Base-by-base conservation (phyloP, 2,113 vertebrate genomes). In the Vanacampus margaritifer region DNA sequence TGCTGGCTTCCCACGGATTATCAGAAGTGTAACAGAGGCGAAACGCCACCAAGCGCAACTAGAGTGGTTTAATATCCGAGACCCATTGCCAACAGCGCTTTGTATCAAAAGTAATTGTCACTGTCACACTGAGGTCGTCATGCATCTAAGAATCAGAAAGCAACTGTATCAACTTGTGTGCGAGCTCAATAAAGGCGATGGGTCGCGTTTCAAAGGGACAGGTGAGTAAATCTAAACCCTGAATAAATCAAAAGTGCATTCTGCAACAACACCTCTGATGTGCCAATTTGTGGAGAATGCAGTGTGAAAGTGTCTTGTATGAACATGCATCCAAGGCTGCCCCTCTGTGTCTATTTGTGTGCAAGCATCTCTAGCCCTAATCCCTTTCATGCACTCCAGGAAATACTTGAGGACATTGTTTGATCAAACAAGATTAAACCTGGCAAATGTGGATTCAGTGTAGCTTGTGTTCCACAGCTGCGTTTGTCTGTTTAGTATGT, bases 321-420 rank as follows among this genome's bases (percentile, higher is more conserved):
- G 67, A 80, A 71, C 77, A 70, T 68, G 48, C 54, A 64, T 69
- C 32, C 57, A 14, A 56, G 66, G 28, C 58, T 46, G 23, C 67
- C 70, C 51, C 10, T 46, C 12, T 41, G 67, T 84, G 46, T 10
- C 21, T 56, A 51, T 67, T 45, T 62, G 26, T 75, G 16, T 63
- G 60, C 14, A 37, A 43, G 36, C 60, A 39, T 7, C 12, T 32
- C 48, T 50, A 45, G 50, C 64, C 45, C n/a, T 19, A n/a, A 46
- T 74, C 65, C 51, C 68, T 36, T 43, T 56, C 66, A 68, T 51
- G 58, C 58, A 72, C 76, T 81, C 67, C 59, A 79, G 68, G 69
- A 84, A 75, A 79, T 26, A 69, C 76, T 74, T 5, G 45, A 73
- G 66, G 60, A 73, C 48, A 36, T 14, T 0, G 21, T 72, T 78